Conservation (phyloP, 2,797 vertebrate genomes). For the Oceanodroma leucorhoa region DNA sequence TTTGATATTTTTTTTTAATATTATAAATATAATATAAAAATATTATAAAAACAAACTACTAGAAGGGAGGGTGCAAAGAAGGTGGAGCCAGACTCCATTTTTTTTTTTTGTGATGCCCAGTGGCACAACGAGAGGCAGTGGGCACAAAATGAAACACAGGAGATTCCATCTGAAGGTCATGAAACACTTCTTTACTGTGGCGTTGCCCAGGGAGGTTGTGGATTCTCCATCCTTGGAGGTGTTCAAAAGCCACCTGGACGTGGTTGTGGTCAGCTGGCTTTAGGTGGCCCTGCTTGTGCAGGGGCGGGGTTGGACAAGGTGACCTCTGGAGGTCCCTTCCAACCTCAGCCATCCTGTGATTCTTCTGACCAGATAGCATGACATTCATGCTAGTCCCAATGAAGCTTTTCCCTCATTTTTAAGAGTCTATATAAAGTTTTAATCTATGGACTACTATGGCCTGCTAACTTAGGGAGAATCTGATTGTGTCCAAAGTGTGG, state of each 20-base stretch:
- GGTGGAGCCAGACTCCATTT: background rate
- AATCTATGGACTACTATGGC: background rate
- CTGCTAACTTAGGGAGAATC: slow-evolving; percentile 14
- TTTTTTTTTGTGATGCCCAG: background rate
- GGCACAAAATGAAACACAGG: background rate
- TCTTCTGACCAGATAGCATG: background rate
- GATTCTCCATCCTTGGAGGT: background rate
- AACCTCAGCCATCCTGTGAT: accelerated
- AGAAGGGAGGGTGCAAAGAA: background rate
- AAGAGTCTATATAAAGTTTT: slow-evolving; percentile 1
- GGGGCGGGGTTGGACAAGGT: background rate
- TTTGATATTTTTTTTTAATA: background rate
- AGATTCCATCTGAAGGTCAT: background rate
- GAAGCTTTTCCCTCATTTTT: slow-evolving; percentile 38
- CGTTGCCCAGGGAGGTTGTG: background rate
- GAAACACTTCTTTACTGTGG: background rate
- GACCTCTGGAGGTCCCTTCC: background rate
- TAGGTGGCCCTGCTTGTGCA: background rate
- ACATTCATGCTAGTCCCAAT: background rate
- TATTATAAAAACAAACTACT: background rate
- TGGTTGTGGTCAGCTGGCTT: background rate
- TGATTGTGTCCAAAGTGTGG: background rate
- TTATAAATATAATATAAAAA: too few species aligned
- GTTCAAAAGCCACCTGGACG: background rate
- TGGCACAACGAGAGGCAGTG: background rate